phyloP scores from a whole-genome alignment of 2,113 vertebrate genomes.

The Gobius niger region DNA sequence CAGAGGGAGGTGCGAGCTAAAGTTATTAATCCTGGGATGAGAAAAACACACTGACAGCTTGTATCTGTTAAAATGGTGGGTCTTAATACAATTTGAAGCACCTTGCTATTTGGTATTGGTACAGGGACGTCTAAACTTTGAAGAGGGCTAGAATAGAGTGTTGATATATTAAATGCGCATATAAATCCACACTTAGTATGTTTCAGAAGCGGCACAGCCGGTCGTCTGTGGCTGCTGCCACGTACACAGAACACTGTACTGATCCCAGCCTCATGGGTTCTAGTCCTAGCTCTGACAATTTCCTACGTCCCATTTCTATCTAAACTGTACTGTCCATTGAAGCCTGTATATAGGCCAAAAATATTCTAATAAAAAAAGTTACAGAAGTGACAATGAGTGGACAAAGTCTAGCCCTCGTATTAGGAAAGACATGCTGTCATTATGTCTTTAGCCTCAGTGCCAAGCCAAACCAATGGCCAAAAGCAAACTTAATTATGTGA shows the following conservation, averaged over 20 bases:
- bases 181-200: too few relatives aligned
- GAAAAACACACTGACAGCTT: conserved; percentile 25
- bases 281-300: too few relatives aligned
- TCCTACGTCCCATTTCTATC: too few relatives aligned
- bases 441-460: not conserved
- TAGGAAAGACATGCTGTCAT: not conserved
- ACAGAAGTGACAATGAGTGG: too few relatives aligned
- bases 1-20: conserved; percentile 40
- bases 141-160: not conserved
- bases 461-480: not conserved
- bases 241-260: too few relatives aligned
- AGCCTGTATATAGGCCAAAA: too few relatives aligned
- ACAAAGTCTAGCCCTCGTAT: not conserved
- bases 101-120: not conserved
- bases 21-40: conserved; percentile 48
- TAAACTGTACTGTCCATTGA: too few relatives aligned
- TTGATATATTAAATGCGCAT: too few relatives aligned
- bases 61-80: conserved; percentile 21
- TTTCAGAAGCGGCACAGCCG: too few relatives aligned
- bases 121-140: not conserved
- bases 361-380: too few relatives aligned
- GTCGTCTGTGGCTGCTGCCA: too few relatives aligned
- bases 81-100: conserved; percentile 19
- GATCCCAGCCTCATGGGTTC: too few relatives aligned
- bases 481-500: not conserved